Percentiles rank a stretch among this genome's conserved stretches.
These are phyloP conservation scores for Philereme transversata DNA, from an alignment of 2,888 invertebrate genomes.

Conservation along the genomic window DNA sequence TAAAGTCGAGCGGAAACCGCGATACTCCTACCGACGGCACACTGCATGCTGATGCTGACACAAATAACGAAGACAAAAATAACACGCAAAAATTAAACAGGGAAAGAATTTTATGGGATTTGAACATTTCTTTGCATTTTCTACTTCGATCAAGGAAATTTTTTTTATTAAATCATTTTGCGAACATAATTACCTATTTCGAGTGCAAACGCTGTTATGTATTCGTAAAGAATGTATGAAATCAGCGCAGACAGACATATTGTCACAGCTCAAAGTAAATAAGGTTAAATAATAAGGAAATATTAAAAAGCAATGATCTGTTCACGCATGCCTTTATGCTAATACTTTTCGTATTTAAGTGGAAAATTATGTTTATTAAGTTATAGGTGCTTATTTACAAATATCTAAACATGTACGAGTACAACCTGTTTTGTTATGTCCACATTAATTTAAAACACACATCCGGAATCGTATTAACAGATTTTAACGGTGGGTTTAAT, in stretches of 20 bases:
- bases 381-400: no score
- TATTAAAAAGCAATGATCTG: background rate
- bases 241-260: background rate
- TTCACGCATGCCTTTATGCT: no score
- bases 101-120: constrained; percentile 41
- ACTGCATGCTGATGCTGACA: constrained; percentile 56
- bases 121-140: constrained; percentile 15
- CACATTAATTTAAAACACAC: no score
- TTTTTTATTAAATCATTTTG: background rate
- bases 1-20: constrained; percentile 37
- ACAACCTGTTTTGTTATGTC: no score
- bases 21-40: constrained; percentile 24
- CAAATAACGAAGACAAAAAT: constrained; percentile 59
- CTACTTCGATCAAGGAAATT: background rate
- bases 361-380: no score
- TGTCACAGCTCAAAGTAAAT: constrained; percentile 12
- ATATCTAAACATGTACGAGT: no score
- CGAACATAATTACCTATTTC: background rate
- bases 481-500: no score
- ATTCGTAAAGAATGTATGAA: background rate
- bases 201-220: background rate
- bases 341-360: no score
- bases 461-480: no score
- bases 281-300: constrained; percentile 17
- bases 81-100: constrained; percentile 50